Evolutionary conservation across 2,888 invertebrate genomes (phyloP).

Genomic region (Macropis europaea): DNA sequence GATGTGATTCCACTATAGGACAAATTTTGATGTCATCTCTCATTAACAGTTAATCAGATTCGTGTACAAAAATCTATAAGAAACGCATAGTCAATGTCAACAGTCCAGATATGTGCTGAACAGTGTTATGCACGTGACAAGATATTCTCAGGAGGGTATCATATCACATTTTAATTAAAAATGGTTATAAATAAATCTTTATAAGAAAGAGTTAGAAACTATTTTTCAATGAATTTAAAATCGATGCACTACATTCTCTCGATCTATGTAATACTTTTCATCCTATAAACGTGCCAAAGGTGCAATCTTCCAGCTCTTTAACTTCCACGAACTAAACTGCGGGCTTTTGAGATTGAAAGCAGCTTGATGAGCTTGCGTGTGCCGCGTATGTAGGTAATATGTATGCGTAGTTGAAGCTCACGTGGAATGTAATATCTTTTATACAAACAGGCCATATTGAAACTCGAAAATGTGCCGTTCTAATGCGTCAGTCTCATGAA

Average conservation of each 20-base stretch:
- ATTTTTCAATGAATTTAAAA: too few species aligned
- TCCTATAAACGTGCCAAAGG: not conserved
- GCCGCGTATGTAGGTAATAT: constrained; percentile 16
- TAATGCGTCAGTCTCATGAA: not conserved
- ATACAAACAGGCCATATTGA: constrained; percentile 4
- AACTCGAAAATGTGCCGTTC: not conserved
- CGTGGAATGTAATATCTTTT: constrained; percentile 7
- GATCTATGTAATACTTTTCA: not conserved
- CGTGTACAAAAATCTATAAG: too few species aligned
- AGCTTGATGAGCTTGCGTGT: constrained; percentile 16
- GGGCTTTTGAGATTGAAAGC: constrained; percentile 18
- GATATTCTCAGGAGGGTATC: too few species aligned
- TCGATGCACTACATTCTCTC: not conserved
- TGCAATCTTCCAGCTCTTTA: not conserved
- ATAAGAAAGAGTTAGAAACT: too few species aligned
- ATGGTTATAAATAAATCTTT: too few species aligned
- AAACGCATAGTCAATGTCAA: too few species aligned
- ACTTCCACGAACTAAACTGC: not conserved
- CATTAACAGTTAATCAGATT: too few species aligned
- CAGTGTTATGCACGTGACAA: too few species aligned
- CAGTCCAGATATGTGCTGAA: too few species aligned
- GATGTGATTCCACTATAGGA: too few species aligned
- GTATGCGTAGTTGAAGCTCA: constrained; percentile 19
- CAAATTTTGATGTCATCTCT: too few species aligned
- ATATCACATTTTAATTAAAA: too few species aligned